Conservation (phyloP, 2,113 vertebrate species). For the Tonatia bakeri region DNA sequence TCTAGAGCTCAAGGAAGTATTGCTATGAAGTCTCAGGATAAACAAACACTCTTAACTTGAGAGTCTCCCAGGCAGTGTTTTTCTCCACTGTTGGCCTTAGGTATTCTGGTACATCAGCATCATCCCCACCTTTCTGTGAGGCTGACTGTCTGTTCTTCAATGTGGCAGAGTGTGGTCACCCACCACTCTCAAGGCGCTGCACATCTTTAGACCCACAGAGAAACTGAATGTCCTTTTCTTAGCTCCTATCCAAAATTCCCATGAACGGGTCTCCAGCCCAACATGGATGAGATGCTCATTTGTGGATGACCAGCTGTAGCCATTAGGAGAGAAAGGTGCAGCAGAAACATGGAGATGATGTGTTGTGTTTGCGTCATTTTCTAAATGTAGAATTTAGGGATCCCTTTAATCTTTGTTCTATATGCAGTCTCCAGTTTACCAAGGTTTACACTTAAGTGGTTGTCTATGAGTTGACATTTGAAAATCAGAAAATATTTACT, state of each 20-base stretch:
- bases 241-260: background rate
- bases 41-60: background rate
- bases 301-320: background rate
- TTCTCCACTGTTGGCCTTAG: background rate
- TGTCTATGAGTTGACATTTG: background rate
- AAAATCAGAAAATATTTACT: background rate
- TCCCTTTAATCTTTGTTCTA: background rate
- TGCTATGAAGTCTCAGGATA: background rate
- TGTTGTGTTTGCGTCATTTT: background rate
- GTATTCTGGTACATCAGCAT: background rate
- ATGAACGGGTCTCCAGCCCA: background rate
- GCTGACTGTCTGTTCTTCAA: background rate
- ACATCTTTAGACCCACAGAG: background rate
- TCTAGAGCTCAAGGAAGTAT: background rate
- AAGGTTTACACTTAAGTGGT: background rate
- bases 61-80: background rate
- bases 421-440: background rate
- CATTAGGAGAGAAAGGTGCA: background rate
- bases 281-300: background rate
- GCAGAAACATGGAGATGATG: background rate
- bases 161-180: no score
- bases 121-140: background rate
- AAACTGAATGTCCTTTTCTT: background rate
- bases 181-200: background rate
- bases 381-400: background rate